These are phyloP conservation scores for Pelodytes ibericus DNA, from an alignment of 2,797 vertebrate genomes.

Conservation along the genomic window DNA sequence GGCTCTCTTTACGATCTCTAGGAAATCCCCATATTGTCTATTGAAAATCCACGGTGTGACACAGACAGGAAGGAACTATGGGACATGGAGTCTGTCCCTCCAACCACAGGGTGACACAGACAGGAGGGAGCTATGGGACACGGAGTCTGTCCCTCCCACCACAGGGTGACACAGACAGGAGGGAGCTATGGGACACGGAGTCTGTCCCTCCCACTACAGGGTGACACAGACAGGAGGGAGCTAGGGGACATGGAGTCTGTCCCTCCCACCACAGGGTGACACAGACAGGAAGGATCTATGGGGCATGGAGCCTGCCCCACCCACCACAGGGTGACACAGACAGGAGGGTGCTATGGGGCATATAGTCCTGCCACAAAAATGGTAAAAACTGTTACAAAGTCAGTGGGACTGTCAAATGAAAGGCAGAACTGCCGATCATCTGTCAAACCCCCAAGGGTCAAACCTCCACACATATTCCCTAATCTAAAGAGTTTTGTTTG, in stretches of 20 bases:
- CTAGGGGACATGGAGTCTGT: neutral
- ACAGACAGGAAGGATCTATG: neutral
- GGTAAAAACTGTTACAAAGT: too few relatives aligned
- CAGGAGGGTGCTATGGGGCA: neutral
- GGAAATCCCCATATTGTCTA: too few relatives aligned
- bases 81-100: neutral
- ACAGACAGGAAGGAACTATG: neutral
- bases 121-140: neutral
- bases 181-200: neutral
- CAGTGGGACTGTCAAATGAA: too few relatives aligned
- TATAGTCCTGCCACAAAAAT: too few relatives aligned
- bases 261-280: constrained; percentile 4
- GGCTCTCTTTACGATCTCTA: too few relatives aligned
- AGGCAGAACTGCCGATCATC: too few relatives aligned
- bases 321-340: neutral
- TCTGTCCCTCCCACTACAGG: neutral
- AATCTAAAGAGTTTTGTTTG: too few relatives aligned
- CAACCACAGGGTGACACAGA: neutral
- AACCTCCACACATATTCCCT: too few relatives aligned
- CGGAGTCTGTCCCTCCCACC: constrained; percentile 16
- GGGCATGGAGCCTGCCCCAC: constrained; percentile 14
- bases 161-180: neutral
- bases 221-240: neutral
- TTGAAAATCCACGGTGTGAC: neutral
- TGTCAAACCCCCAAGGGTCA: too few relatives aligned